Base-by-base conservation (phyloP, 2,797 vertebrate genomes). In the Sardinella longiceps region DNA sequence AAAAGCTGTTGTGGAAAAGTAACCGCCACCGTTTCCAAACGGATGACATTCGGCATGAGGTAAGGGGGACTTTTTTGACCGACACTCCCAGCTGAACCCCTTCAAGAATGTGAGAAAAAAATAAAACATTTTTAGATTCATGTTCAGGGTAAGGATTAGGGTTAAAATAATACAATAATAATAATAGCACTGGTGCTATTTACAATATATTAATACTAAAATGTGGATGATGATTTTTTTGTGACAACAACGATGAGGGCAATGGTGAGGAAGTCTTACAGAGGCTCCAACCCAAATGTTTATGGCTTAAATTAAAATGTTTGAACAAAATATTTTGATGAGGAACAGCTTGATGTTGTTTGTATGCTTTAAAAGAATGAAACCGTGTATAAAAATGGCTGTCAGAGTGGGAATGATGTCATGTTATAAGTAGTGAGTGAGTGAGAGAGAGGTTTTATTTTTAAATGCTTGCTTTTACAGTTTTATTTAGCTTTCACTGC, bases 1-100 rank as follows among this genome's bases (percentile, higher is more conserved):
- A 89, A 88, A 89, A 82, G 84, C 90, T 90, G 91, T 93, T 91
- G 91, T 92, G 92, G 91, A 93, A 93, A 93, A 92, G 91, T 92
- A 93, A 92, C 91, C 91, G 90, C 87, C 14, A 60, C 88, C 91
- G 91, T 93, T 92, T 91, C 84, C 80, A 86, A 77, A 86, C 90
- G 88, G 87, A 89, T 91, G 89, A 86, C 86, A 66, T 90, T 87
- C 91, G 90, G 91, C 88, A 86, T 90, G 80, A 88, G 87, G 85
- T 87, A 88, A 63, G 92, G 90, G 91, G 91, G 63, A 33, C 12
- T 10, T 70, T 30, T 15, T 14, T 56, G 53, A 56, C 53, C 6
- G n/a, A 60, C 58, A 28, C 58, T 60, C 58, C 58, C 58, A 25
- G 25, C 25, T 28, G 25, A 25, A 28, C 58, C n/a, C 2, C 25